Evolutionary conservation across 2,888 invertebrate species (phyloP).

Genomic region (Zhuqinia jingwanae): DNA sequence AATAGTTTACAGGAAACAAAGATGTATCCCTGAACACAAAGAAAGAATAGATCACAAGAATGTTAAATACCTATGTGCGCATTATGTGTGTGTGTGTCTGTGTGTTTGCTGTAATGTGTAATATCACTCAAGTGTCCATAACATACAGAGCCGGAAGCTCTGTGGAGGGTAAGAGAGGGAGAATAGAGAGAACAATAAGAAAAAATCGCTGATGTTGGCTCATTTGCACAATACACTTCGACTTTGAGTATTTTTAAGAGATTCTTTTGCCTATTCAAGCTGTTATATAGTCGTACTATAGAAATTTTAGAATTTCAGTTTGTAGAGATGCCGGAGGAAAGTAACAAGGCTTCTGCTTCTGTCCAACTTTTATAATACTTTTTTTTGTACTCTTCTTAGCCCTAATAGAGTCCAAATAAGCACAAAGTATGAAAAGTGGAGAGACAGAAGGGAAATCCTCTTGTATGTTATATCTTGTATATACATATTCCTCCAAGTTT

Average conservation of each 20-base stretch:
- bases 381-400: background rate
- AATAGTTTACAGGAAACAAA: constrained; percentile 39
- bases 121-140: constrained; percentile 35
- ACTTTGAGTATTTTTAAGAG: constrained; percentile 61
- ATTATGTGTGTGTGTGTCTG: background rate
- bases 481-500: no score
- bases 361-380: background rate
- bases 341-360: constrained; percentile 37
- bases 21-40: background rate
- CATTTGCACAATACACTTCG: constrained; percentile 64
- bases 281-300: constrained; percentile 39
- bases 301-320: constrained; percentile 27
- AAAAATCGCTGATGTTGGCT: constrained; percentile 65
- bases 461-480: background rate
- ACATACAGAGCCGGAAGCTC: constrained; percentile 45
- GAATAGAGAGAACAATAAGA: constrained; percentile 29
- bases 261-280: constrained; percentile 42
- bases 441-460: constrained; percentile 10
- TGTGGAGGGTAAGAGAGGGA: background rate
- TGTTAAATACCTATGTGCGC: background rate
- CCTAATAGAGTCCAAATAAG: constrained; percentile 25
- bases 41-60: constrained; percentile 32
- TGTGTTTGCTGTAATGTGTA: background rate
- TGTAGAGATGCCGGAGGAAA: constrained; percentile 22
- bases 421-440: constrained; percentile 23